Base-by-base conservation (phyloP, 2,113 vertebrate genomes). In the Odocoileus hemionus region DNA sequence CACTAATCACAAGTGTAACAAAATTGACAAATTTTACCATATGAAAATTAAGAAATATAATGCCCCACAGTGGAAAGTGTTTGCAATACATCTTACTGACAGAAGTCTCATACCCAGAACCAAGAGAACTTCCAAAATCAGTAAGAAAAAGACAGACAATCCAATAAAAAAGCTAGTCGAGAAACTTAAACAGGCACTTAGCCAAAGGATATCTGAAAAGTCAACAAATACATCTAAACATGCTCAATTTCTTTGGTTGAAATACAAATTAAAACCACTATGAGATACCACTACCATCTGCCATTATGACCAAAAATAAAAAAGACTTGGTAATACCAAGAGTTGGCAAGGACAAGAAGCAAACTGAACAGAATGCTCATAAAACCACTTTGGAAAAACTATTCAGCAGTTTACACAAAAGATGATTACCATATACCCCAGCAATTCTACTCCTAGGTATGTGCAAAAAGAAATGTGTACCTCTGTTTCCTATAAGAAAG, bases 1-100 rank as follows among this genome's bases (percentile, higher is more conserved):
- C 21, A 78, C 47, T 45, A 79, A 86, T 25, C 28, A 8, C n/a
- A 78, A 90, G 17, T 78, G 8, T 79, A 91, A 86, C 11, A 45
- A 61, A 95, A 67, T 28, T 84, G 50, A 64, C 55, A 70, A 39
- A 36, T 43, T 52, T 21, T 96, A 86, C 13, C 28, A 54, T 52
- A 61, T 76, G 78, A 90, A 90, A 95, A 76, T 94, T 89, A 92
- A 85, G 30, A 88, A 88, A 74, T 74, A 21, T 82, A 57, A 94
- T 89, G 19, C 14, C 28, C 7, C 60, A 70, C 2, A 14, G 16
- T 89, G 36, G 50, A 84, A 92, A 58, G 36, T 47, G 13, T 67
- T 67, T 52, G 2, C 43, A 83, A 13, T 80, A 93, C 36, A 86
- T 57, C 67, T 94, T 78, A 70, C n/a, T 74, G 78, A 76, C 76